These are phyloP conservation scores for Capreolus pygargus DNA, from an alignment of 2,113 vertebrate species.

Conservation along the genomic window DNA sequence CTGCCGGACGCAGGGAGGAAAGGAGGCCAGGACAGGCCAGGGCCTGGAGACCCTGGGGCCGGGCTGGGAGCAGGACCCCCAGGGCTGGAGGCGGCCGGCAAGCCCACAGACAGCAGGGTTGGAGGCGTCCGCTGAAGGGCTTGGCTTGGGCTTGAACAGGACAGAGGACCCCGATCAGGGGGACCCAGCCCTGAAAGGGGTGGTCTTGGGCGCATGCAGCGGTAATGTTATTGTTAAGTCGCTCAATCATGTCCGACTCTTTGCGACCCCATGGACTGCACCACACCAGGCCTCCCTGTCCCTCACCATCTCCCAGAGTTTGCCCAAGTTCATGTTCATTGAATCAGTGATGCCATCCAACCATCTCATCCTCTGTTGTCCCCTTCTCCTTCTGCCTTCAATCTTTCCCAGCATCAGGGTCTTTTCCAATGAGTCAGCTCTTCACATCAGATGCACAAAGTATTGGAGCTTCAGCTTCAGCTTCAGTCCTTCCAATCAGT, in stretches of 20 bases:
- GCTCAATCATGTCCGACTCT: rapidly evolving
- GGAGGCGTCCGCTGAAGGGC: too few species aligned
- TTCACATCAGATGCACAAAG: background rate
- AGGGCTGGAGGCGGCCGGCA: background rate
- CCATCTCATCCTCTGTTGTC: background rate
- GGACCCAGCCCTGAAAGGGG: background rate
- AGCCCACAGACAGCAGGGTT: background rate
- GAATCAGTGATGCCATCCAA: background rate
- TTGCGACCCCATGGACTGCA: background rate
- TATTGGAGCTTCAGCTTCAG: background rate
- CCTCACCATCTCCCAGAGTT: background rate
- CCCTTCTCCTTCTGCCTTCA: background rate
- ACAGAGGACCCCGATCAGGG: rapidly evolving
- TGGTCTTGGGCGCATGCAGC: rapidly evolving
- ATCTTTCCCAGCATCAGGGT: background rate
- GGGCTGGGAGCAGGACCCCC: rapidly evolving
- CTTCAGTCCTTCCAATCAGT: background rate
- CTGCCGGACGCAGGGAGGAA: background rate
- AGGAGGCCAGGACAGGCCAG: background rate
- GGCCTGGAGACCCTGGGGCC: rapidly evolving
- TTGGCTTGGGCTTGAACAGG: background rate
- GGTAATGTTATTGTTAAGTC: background rate
- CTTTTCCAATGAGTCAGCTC: background rate
- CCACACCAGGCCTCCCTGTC: background rate
- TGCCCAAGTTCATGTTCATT: background rate